These are phyloP conservation scores for Capra hircus DNA, from an alignment of 2,113 vertebrate genomes.

Conservation along the genomic window DNA sequence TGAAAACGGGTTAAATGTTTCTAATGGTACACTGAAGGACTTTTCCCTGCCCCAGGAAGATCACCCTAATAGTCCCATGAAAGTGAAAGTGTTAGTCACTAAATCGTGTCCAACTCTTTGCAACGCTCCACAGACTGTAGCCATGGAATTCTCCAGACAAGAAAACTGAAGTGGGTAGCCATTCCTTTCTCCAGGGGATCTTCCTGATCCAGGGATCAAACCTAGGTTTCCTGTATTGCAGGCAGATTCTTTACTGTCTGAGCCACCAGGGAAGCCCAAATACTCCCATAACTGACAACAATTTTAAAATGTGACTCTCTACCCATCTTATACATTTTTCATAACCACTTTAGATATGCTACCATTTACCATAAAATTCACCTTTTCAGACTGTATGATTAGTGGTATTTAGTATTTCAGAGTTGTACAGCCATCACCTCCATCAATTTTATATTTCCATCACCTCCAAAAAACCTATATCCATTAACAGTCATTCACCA, in stretches of 20 bases:
- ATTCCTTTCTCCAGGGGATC: neutral
- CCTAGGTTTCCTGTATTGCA: neutral
- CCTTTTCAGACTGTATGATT: neutral
- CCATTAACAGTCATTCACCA: neutral
- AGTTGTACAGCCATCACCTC: neutral
- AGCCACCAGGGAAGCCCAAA: neutral
- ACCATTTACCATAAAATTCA: neutral
- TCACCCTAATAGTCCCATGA: neutral
- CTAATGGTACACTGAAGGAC: neutral
- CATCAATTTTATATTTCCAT: neutral
- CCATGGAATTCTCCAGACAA: neutral
- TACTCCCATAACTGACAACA: neutral
- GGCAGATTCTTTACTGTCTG: neutral
- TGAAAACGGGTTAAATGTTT: neutral
- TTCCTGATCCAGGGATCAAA: neutral
- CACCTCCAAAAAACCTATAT: neutral
- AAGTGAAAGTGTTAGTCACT: neutral
- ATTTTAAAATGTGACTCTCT: neutral
- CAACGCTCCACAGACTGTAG: neutral
- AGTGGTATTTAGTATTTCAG: neutral
- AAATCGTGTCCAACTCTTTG: neutral
- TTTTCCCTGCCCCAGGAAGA: neutral
- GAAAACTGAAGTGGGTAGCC: neutral
- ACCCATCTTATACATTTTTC: neutral
- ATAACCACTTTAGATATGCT: neutral